Base-by-base conservation (phyloP, 1,140 invertebrate species). In the Pogonomyrmex californicus region DNA sequence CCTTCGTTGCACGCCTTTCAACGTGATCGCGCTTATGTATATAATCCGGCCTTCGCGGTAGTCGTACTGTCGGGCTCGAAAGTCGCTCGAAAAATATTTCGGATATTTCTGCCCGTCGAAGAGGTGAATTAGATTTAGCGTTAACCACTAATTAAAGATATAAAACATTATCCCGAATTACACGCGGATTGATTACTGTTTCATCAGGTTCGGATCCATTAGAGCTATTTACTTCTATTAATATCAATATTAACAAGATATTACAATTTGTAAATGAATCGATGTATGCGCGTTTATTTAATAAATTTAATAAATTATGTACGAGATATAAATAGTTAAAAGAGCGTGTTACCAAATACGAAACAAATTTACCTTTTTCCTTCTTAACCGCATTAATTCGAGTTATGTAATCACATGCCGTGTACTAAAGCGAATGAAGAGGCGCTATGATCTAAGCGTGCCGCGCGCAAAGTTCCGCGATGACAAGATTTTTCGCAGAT, bases 241-340 rank as follows among this genome's bases (percentile, higher is more conserved):
- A 2, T n/a, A 77, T 62, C 62, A 77, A 62, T 62, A 77, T 62
- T 77, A 44, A 77, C 56, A 23, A 77, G 73, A 62, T 76, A 4
- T 49, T 76, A 12, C 12, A 41, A 44, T 62, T 12, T 77, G 36
- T 41, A 30, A 56, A 75, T 75, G 1, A 38, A 38, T 75, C 36
- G 4, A 76, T n/a, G 14, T 44, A 6, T 30, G n/a, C n/a, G 10
- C 36, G 6, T 33, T 71, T 10, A 44, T 9, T 60, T 5, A 12
- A 33, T 47, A 44, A 82, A 41, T 23, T 23, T 30, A 65, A 60
- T 73, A 0, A 82, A 73, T 44, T 71, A 14, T 47, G 41, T 56
- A 38, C 17, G 10, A 56, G 36, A 44, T 30, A 44, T 47, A 58
- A 60, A 49, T 73, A 49, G 47, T 33, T 33, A 9, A 17, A 23